Evolutionary conservation across 1,140 invertebrate species (phyloP), one percentile per base, ranked within the genome.

Genomic region (Anoplolepis gracilipes): DNA sequence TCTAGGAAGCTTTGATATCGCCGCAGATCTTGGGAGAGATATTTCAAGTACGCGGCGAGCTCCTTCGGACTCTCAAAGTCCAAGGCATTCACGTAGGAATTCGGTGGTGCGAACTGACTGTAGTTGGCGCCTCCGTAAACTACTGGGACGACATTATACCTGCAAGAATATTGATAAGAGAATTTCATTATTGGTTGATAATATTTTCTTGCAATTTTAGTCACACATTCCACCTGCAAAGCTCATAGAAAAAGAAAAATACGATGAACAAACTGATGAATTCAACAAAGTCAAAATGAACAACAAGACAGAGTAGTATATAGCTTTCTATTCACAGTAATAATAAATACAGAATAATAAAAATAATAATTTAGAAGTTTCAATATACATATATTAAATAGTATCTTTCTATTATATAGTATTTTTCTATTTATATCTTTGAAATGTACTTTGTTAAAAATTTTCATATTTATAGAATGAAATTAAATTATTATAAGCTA

Each of bases 61-160:
- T 95, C 88, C 78, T 94, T 88, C 0, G 95, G 94, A 6, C 91
- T 93, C 5, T 94, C 86, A 84, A 96, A 97, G 64, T 96, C 94
- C n/a, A 94, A 91, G 0, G 95, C 95, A 91, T 97, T 94, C 62
- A 97, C 96, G 88, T 96, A 97, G 0, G 97, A 97, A 53, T 95
- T 91, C 0, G 95, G 93, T 0, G 97, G 97, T 10, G 96, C 94
- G 28, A 96, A 92, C 7, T 77, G 85, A 0, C 90, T 92, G 76
- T 97, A 96, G 88, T 97, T 94, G 0, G 95, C 95, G 64, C 90
- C 94, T n/a, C 95, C 95, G 76, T 93, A 96, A 25, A 96, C 96
- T n/a, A 96, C 93, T 1, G 96, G 96, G 19, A 96, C 92, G 0
- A 95, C 91, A 61, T 95, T 90, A 85, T 95, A 88, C 3, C 93